Evolutionary conservation across 2,888 invertebrate species (phyloP), one percentile per base, ranked within the genome.

Genomic region (Myopa testacea): DNA sequence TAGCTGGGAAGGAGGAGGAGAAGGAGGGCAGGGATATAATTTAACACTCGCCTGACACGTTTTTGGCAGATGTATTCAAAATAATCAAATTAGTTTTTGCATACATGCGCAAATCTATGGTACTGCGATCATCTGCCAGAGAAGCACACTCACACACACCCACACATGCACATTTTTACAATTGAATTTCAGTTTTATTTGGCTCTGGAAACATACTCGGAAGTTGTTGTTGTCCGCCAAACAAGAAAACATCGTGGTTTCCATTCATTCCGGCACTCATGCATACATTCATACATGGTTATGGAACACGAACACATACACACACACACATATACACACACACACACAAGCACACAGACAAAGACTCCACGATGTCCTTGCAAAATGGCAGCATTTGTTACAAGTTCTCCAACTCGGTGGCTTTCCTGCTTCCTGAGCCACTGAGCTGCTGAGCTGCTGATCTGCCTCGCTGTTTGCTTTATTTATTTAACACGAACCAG

Each of bases 71-170:
- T 73, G 62, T 73, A 77, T 77, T 77, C 45, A 69, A 73, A 77
- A 62, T 77, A 70, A 77, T 74, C 68, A 60, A 74, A 73, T 73
- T 73, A 77, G 73, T 60, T 74, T 73, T 50, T 69, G 77, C 77
- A 74, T 73, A 74, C 73, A 60, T 65, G 50, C 40, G 38, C 55
- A 71, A 52, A 58, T 58, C 55, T 38, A 16, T n/a, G 38, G 16
- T n/a, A n/a, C 71, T 58, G 71, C 14, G 34, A 70, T 69, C 69
- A 52, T 19, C 69, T 67, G n/a, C 40, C 67, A 67, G 38, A 40
- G 5, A 40, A 67, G 8, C 38, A 37, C 40, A 67, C 67, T 10
- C 1, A 8, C 37, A 40, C 37, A 70, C 55, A 58, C 70, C 14
- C 55, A 70, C 14, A 70, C 70, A 70, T 37, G 55, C 58, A 70